Evolutionary conservation across 2,113 vertebrate species (phyloP).

Genomic region (Donacobius atricapilla): DNA sequence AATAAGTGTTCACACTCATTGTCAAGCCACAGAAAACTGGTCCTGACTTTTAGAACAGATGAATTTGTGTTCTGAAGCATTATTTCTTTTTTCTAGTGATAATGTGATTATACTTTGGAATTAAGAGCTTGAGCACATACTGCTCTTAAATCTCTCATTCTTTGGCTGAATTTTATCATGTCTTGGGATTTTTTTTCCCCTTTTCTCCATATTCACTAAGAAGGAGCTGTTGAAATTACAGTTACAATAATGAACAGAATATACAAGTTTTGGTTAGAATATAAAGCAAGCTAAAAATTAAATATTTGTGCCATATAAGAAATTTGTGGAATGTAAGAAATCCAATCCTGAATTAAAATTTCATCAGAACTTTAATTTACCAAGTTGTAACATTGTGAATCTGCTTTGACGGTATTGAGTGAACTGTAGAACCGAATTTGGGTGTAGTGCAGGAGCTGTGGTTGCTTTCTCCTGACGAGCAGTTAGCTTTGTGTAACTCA

Average conservation of each 20-base stretch:
- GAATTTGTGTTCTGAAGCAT: neutral
- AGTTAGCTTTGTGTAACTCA: neutral
- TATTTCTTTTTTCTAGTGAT: neutral
- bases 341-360: neutral
- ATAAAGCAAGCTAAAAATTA: neutral
- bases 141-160: neutral
- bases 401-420: neutral
- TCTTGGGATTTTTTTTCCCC: neutral
- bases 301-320: neutral
- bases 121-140: neutral
- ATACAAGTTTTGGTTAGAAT: neutral
- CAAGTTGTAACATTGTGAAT: neutral
- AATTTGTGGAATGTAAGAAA: neutral
- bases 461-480: neutral
- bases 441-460: neutral
- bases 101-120: neutral
- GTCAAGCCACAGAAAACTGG: neutral
- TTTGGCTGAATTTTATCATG: neutral
- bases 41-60: neutral
- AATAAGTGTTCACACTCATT: neutral
- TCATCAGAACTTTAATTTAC: neutral
- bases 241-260: neutral
- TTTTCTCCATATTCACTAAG: neutral
- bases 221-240: neutral
- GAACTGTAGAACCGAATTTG: neutral